These are phyloP conservation scores for Falco peregrinus DNA, from an alignment of 2,797 vertebrate genomes.

Conservation along the genomic window DNA sequence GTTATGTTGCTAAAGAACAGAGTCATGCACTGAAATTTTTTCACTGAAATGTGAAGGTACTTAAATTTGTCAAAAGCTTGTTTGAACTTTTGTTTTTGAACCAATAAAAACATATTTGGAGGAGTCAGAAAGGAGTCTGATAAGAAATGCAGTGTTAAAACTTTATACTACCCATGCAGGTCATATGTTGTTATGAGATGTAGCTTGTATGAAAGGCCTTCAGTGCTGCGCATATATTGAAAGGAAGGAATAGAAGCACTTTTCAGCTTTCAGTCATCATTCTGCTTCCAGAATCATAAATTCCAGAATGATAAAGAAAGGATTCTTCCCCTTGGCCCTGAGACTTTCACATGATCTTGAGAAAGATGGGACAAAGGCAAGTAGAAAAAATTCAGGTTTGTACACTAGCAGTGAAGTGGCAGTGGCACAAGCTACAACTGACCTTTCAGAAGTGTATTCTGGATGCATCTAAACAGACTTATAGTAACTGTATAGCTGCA, in stretches of 20 bases:
- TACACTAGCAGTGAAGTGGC: not conserved
- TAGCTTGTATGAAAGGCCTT: not conserved
- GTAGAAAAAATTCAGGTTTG: not conserved
- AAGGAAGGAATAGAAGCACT: not conserved
- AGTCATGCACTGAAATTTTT: not conserved
- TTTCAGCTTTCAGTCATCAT: not conserved
- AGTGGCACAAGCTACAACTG: not conserved
- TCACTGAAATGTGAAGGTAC: not conserved
- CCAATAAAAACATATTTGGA: not conserved
- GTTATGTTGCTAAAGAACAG: not conserved
- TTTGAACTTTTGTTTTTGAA: not conserved
- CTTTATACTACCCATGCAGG: not conserved
- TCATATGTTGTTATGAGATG: not conserved
- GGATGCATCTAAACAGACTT: not conserved
- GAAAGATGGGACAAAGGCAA: not conserved
- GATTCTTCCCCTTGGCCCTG: not conserved
- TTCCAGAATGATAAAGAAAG: not conserved
- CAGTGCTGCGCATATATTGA: not conserved
- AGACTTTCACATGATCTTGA: not conserved
- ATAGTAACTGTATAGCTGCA: not conserved
- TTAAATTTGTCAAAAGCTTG: not conserved
- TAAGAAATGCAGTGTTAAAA: not conserved
- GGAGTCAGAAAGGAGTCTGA: not conserved
- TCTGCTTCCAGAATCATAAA: not conserved
- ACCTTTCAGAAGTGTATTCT: not conserved